Conservation (phyloP, 2,113 vertebrate genomes). For the Oncorhynchus keta region DNA sequence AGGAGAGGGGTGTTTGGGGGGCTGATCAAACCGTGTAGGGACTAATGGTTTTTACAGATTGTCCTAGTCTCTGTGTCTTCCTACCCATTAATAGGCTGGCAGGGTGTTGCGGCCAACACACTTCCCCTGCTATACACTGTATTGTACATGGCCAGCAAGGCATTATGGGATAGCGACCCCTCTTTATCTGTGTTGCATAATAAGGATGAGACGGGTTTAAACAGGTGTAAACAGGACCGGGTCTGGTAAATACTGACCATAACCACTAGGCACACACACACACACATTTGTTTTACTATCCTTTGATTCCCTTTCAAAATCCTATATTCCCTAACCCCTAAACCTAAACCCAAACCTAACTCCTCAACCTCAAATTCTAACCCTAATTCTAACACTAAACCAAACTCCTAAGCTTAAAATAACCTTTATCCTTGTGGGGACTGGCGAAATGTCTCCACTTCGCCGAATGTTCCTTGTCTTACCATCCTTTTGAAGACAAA, state of each 20-base stretch:
- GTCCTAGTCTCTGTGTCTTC: slow-evolving; percentile 46
- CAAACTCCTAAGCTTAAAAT: too few relatives aligned
- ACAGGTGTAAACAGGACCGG: slow-evolving; percentile 43
- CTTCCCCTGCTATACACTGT: slow-evolving; percentile 41
- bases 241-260: slow-evolving; percentile 29
- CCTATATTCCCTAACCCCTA: too few relatives aligned
- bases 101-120: slow-evolving; percentile 29
- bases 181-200: slow-evolving; percentile 52
- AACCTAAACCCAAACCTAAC: too few relatives aligned
- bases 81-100: slow-evolving; percentile 53
- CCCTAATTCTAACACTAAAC: too few relatives aligned
- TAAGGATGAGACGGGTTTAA: slow-evolving; percentile 38
- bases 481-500: neutral
- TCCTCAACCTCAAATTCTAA: too few relatives aligned
- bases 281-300: slow-evolving; percentile 1
- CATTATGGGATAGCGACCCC: slow-evolving; percentile 44
- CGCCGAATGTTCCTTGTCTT: too few relatives aligned
- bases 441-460: too few relatives aligned
- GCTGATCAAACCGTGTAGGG: slow-evolving; percentile 40
- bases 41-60: slow-evolving; percentile 42
- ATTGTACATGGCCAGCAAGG: slow-evolving; percentile 42
- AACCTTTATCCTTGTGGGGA: too few relatives aligned
- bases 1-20: slow-evolving; percentile 14
- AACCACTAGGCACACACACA: neutral
- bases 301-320: too few relatives aligned